Evolutionary conservation across 2,113 vertebrate species (phyloP), one percentile per base, ranked within the genome.

Genomic region (Aegithalos caudatus): DNA sequence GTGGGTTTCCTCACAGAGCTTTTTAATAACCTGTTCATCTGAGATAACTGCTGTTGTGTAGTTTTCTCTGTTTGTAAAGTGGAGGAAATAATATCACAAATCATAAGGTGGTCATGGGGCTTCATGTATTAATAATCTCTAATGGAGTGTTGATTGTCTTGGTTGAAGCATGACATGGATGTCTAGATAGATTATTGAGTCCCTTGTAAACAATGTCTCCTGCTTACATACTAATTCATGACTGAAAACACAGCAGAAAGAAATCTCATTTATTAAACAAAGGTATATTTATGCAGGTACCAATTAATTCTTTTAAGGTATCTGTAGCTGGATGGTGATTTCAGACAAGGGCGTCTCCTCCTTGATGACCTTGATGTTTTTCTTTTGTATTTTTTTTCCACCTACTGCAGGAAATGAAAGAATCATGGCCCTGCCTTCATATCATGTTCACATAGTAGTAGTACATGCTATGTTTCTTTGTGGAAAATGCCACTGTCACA

Each of bases 31-130:
- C 31, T 93, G 1, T 35, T 79, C 17, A 47, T 21, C 66, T 54
- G 73, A 94, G 72, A 84, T 74, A 86, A 74, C 84, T 92, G 53
- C 67, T 81, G 38, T 73, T 93, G 17, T 86, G 72, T 77, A 80
- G 54, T 81, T 56, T 90, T 94, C 58, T 69, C 65, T 74, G 51
- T 91, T 85, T 92, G 50, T 78, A 44, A 91, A 86, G 85, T 23
- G 24, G 44, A 95, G 62, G 42, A 88, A 93, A 90, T 66, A 47
- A 62, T 88, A 56, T 28, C 33, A 65, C 88, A 88, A 81, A 90
- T 93, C 86, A 86, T 60, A 44, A 87, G 58, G 65, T 92, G 45
- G 28, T 90, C 18, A 6, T 45, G 40, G 53, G 64, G 14, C 51
- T 90, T 69, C 5, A 0, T 79, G 42, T 83, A 53, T 92, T 96